phyloP scores from a whole-genome alignment of 1,140 invertebrate genomes.

The Caligus rogercresseyi region DNA sequence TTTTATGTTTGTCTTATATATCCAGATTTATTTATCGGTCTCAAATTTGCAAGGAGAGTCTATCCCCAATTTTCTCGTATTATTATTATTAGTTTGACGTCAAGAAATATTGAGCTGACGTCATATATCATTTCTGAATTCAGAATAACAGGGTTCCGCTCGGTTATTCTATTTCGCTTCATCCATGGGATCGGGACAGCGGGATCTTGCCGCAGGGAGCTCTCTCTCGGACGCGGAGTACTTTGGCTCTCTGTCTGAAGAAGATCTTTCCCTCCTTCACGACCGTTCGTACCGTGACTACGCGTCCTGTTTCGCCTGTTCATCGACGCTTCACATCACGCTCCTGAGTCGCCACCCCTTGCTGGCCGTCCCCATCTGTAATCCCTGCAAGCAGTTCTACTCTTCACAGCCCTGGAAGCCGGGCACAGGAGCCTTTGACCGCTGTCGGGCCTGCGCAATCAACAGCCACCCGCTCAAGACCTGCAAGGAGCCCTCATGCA shows the following conservation, averaged over 20 bases:
- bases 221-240: neutral
- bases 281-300: neutral
- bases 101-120: too few species aligned
- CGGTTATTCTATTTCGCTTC: too few species aligned
- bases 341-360: neutral
- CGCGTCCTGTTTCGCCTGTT: neutral
- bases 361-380: neutral
- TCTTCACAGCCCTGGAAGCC: neutral
- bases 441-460: neutral
- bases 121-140: too few species aligned
- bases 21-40: too few species aligned
- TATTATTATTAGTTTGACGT: too few species aligned
- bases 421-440: neutral
- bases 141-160: too few species aligned
- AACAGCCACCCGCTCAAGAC: neutral
- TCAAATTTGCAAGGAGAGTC: too few species aligned
- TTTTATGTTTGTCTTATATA: too few species aligned
- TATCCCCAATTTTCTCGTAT: too few species aligned
- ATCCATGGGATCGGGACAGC: too few species aligned
- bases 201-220: too few species aligned
- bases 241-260: neutral
- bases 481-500: neutral
- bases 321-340: neutral
- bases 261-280: neutral
- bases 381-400: neutral